Conservation (phyloP, 2,113 vertebrate genomes). For the Gymnorhina tibicen region DNA sequence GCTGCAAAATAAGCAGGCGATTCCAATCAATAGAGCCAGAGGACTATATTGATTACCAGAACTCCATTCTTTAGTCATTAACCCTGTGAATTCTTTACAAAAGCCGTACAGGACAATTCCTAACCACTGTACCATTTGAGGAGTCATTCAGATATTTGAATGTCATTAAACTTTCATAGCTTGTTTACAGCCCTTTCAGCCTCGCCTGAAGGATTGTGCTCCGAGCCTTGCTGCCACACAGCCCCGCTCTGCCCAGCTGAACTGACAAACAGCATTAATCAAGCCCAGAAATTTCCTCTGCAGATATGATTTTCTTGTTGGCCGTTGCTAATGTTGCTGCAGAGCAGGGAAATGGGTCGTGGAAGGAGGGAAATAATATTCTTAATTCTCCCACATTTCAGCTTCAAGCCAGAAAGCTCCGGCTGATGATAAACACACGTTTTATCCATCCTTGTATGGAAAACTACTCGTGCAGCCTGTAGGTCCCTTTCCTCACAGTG, state of each 20-base stretch:
- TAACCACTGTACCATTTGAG: conserved; percentile 14
- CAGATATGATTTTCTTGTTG: background rate
- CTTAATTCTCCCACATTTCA: background rate
- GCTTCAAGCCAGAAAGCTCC: background rate
- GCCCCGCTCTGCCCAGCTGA: background rate
- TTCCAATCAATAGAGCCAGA: conserved; percentile 87
- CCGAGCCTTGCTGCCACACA: background rate
- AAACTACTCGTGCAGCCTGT: background rate
- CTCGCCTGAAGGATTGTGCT: conserved; percentile 4
- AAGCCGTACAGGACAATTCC: conserved; percentile 57
- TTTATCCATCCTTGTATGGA: background rate
- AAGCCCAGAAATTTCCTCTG: conserved; percentile 22
- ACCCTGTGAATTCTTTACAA: conserved; percentile 78
- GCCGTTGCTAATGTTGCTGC: background rate
- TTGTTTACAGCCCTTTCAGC: conserved; percentile 52
- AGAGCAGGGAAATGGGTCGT: background rate
- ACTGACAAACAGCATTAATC: conserved; percentile 46
- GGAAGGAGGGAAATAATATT: background rate
- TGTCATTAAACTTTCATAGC: conserved; percentile 65
- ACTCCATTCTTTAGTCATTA: conserved; percentile 84
- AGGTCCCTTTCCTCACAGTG: background rate
- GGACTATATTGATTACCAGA: conserved; percentile 86
- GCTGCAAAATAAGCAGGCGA: conserved; percentile 84
- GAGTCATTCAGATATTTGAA: conserved; percentile 60
- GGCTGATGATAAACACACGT: background rate